A percentile compares a stretch with the other conserved stretches of the same genome.
Conservation (phyloP, 2,888 invertebrate species). For the Himalopsyche kuldschensis region DNA sequence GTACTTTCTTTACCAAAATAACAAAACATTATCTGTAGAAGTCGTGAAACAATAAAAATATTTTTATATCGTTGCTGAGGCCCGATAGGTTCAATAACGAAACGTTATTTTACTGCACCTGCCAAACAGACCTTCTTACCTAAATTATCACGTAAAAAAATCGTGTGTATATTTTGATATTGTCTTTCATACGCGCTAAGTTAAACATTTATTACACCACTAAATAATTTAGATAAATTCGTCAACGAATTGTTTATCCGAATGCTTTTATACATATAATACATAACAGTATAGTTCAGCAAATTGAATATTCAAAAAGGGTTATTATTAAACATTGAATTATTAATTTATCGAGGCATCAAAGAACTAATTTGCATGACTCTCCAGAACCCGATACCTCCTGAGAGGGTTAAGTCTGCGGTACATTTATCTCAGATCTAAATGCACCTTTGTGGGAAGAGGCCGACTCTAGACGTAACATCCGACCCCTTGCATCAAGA, state of each 20-base stretch:
- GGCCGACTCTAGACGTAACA: not conserved
- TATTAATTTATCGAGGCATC: not conserved
- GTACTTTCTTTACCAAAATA: too few species aligned
- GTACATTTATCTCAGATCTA: conserved; percentile 35
- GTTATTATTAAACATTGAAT: not conserved
- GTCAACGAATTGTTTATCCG: not conserved
- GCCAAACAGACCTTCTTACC: too few species aligned
- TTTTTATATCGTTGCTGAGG: too few species aligned
- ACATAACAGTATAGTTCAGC: not conserved
- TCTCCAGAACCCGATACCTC: not conserved
- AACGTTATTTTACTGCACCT: too few species aligned
- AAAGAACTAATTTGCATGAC: not conserved
- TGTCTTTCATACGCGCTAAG: too few species aligned
- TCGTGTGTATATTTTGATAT: too few species aligned
- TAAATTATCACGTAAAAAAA: too few species aligned
- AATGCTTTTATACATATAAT: not conserved
- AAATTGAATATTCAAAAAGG: not conserved
- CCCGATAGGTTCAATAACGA: too few species aligned
- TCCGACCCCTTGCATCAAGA: not conserved
- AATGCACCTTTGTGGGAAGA: conserved; percentile 24
- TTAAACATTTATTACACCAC: too few species aligned
- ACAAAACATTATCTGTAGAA: too few species aligned
- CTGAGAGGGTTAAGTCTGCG: conserved; percentile 24
- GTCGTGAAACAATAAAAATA: too few species aligned
- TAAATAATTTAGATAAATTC: not conserved